A percentile compares a stretch with the other conserved stretches of the same genome.
Evolutionary conservation across 1,140 invertebrate genomes (phyloP).

Genomic region (Brachionus asplanchnoidis): DNA sequence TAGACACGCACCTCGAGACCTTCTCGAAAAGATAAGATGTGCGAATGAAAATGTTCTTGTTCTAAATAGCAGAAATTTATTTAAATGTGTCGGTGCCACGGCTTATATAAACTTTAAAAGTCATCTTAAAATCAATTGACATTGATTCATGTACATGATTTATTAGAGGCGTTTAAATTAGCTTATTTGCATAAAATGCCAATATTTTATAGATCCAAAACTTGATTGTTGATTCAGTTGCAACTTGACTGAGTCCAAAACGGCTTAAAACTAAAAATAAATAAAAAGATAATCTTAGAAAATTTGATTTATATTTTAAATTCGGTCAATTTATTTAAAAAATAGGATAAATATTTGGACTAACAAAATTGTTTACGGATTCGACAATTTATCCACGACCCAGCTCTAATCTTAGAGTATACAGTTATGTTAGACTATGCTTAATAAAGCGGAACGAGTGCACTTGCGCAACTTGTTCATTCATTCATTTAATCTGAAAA

Average conservation of each 20-base stretch:
- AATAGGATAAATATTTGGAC: background rate
- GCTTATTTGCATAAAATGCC: constrained; percentile 20
- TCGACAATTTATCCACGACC: background rate
- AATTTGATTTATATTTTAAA: constrained; percentile 26
- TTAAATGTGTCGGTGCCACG: background rate
- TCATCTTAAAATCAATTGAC: background rate
- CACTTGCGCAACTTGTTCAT: background rate
- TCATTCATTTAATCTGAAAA: too few species aligned
- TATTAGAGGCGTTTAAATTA: background rate
- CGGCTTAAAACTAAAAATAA: background rate
- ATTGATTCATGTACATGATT: constrained; percentile 20
- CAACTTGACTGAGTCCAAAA: background rate
- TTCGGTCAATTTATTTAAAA: constrained; percentile 16
- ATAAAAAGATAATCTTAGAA: background rate
- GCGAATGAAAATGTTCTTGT: background rate
- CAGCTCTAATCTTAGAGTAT: background rate
- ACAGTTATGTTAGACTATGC: background rate
- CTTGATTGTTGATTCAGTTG: background rate
- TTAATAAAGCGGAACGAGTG: background rate
- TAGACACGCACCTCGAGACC: background rate
- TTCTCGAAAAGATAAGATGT: too few species aligned
- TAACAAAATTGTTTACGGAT: background rate
- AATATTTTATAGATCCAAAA: background rate
- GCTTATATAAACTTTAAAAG: background rate
- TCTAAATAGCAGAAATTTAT: background rate